Percentiles rank a stretch among this genome's conserved stretches.
Conservation (phyloP, 2,888 invertebrate genomes). For the Eupsilia transversa region DNA sequence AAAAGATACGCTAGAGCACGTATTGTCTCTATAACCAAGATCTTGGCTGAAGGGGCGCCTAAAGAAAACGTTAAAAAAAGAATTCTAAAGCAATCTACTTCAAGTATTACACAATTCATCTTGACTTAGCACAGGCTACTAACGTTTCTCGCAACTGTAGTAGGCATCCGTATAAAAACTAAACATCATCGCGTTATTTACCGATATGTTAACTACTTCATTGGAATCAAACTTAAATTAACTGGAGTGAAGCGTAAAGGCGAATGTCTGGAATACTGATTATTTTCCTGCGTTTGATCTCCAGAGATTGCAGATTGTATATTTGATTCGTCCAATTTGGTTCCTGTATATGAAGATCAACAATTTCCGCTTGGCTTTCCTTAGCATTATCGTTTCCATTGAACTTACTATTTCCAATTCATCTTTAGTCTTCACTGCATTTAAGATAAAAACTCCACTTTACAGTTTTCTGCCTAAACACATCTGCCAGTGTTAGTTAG, state of each 20-base stretch:
- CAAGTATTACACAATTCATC: constrained; percentile 35
- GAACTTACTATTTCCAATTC: constrained; percentile 21
- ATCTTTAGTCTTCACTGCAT: not conserved
- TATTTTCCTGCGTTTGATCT: constrained; percentile 56
- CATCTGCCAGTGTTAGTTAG: not conserved
- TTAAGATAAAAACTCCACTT: not conserved
- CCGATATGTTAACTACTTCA: constrained; percentile 54
- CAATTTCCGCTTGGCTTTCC: constrained; percentile 29
- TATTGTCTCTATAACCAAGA: constrained; percentile 39
- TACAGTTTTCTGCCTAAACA: not conserved
- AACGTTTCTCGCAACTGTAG: constrained; percentile 24
- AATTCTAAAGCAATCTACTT: constrained; percentile 2
- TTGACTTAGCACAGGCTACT: constrained; percentile 26
- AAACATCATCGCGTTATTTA: constrained; percentile 55
- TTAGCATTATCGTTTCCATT: constrained; percentile 10
- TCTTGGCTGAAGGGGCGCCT: constrained; percentile 11
- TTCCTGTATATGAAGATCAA: constrained; percentile 37
- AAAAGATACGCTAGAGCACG: constrained; percentile 28
- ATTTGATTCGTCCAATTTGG: constrained; percentile 32
- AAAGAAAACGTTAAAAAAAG: constrained; percentile 26
- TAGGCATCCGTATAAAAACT: constrained; percentile 46
- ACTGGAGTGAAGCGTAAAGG: constrained; percentile 41
- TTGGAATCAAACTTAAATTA: constrained; percentile 45
- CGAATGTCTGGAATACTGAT: constrained; percentile 47
- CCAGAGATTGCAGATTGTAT: constrained; percentile 37